A percentile compares a stretch with the other conserved stretches of the same genome.
Evolutionary conservation across 2,797 vertebrate genomes (phyloP).

Genomic region (Scolopax rusticola): DNA sequence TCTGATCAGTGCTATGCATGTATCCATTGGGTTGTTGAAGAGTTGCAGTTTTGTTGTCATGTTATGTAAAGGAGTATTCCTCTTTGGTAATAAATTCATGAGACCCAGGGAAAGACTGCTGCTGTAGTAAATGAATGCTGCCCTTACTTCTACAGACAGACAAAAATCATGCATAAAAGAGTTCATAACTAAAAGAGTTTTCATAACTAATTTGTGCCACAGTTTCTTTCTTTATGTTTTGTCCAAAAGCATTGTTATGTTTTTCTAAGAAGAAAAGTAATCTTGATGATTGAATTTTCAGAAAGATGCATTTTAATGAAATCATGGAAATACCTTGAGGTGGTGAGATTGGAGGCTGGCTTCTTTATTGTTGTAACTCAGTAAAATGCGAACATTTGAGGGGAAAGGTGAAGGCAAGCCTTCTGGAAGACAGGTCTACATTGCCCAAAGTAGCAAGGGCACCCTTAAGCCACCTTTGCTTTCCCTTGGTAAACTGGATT

Average conservation of each 20-base stretch:
- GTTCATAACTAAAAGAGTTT: background rate
- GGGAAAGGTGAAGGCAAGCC: background rate
- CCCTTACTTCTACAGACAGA: background rate
- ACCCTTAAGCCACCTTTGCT: background rate
- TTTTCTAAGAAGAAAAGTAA: background rate
- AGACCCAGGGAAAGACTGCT: background rate
- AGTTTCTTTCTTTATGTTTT: conserved; percentile 1
- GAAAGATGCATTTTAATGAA: conserved; percentile 30
- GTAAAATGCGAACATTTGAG: background rate
- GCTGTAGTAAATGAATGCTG: background rate
- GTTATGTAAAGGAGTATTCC: background rate
- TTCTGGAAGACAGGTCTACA: background rate
- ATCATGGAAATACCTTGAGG: background rate
- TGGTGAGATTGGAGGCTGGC: background rate
- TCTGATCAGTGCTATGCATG: background rate
- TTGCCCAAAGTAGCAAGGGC: background rate
- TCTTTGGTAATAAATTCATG: background rate
- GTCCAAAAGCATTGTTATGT: background rate
- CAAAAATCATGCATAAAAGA: background rate
- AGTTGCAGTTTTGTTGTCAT: background rate
- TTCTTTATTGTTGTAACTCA: background rate
- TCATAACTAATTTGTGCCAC: conserved; percentile 1
- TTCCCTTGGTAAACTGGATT: background rate
- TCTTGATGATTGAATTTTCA: background rate
- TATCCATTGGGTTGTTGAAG: background rate